A percentile compares a stretch with the other conserved stretches of the same genome.
Evolutionary conservation across 2,113 vertebrate genomes (phyloP).

Genomic region (Cottus gobio): DNA sequence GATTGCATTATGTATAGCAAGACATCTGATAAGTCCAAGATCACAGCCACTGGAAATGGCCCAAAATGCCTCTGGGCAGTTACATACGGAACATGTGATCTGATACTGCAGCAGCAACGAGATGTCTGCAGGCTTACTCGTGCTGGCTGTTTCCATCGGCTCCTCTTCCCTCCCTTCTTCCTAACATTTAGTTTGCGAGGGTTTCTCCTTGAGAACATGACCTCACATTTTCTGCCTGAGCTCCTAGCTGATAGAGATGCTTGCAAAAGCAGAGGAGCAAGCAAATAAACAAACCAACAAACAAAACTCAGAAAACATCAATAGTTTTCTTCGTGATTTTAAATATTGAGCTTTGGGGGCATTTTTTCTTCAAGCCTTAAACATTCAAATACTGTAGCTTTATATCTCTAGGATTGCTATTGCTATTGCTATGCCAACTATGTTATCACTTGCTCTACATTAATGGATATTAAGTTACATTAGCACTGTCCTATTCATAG

Average conservation of each 20-base stretch:
- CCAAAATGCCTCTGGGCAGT: constrained; percentile 45
- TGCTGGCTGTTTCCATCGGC: not conserved
- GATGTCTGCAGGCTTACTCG: constrained; percentile 21
- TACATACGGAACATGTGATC: constrained; percentile 37
- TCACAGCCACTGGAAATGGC: constrained; percentile 53
- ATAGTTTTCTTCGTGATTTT: not conserved
- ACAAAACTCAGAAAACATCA: not conserved
- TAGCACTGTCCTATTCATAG: not conserved
- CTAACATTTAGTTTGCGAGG: constrained; percentile 8
- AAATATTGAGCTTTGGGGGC: not conserved
- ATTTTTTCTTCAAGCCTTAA: not conserved
- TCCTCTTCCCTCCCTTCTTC: not conserved
- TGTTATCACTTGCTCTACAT: not conserved
- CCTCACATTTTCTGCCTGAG: constrained; percentile 9
- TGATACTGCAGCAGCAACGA: constrained; percentile 38
- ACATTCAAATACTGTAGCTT: constrained; percentile 1
- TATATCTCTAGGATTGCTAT: not conserved
- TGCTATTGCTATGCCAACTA: not conserved
- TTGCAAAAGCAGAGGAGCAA: not conserved
- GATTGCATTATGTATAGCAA: constrained; percentile 67
- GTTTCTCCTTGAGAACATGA: constrained; percentile 12
- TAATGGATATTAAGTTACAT: not conserved
- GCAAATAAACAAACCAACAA: constrained; percentile 23
- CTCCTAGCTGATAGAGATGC: constrained; percentile 1
- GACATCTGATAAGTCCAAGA: constrained; percentile 67